Evolutionary conservation across 2,888 invertebrate species (phyloP).

Genomic region (Julus scanicus): DNA sequence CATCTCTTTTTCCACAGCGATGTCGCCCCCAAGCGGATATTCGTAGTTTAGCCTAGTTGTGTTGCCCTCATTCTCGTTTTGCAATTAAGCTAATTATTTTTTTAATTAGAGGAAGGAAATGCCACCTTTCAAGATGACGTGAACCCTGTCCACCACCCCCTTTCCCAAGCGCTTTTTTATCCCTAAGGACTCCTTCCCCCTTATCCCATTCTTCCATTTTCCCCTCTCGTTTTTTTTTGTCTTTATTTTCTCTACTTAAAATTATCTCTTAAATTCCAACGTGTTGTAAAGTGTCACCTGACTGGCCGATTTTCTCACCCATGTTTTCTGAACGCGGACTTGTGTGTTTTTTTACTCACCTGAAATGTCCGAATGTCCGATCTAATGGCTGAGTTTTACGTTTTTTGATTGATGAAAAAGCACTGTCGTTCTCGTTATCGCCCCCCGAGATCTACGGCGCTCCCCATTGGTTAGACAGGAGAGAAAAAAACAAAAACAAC

Average conservation of each 20-base stretch:
- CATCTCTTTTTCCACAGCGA: neutral
- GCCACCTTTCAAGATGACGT: constrained; percentile 25
- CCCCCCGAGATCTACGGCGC: neutral
- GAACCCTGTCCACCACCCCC: neutral
- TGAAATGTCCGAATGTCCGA: constrained; percentile 18
- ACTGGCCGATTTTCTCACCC: neutral
- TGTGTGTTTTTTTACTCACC: constrained; percentile 21
- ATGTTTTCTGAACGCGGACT: neutral
- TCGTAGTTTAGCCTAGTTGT: neutral
- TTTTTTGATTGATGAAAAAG: neutral
- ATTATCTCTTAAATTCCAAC: neutral
- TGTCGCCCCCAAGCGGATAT: neutral
- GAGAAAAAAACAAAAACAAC: neutral
- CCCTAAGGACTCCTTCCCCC: neutral
- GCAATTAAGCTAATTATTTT: constrained; percentile 14
- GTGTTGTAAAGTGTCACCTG: constrained; percentile 32
- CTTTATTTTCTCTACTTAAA: neutral
- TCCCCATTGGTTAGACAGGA: neutral
- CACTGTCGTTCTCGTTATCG: neutral
- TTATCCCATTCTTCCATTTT: neutral
- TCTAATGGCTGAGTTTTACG: neutral
- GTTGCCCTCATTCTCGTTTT: neutral
- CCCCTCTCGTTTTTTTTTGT: neutral
- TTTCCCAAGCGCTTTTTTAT: neutral
- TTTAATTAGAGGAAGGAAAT: constrained; percentile 32